Base-by-base conservation (phyloP, 2,113 vertebrate species). In the Pollachius pollachius region DNA sequence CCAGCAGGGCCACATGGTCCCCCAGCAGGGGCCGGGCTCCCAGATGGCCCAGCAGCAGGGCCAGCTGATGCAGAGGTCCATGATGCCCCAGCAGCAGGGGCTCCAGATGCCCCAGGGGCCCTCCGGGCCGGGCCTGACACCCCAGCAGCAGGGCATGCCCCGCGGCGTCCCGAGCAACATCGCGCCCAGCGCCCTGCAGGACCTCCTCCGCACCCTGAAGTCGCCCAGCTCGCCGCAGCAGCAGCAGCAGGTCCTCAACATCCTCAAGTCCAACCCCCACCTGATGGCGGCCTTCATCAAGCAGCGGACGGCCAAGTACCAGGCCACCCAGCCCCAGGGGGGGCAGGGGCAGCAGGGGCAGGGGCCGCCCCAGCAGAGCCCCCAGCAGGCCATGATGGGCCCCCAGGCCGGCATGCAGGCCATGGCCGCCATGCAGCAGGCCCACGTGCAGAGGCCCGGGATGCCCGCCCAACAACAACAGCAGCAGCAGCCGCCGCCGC, bases 231-330 rank as follows among this genome's bases (percentile, higher is more conserved):
- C 97, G 6, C 96, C 95, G 0, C 96, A 98, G 87, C 97, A 99
- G 84, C 96, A 99, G 0, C 97, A 98, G 85, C 97, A 99, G 89
- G 97, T 99, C 83, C 94, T 99, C 67, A 97, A 95, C 68, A 99
- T 99, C 74, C 93, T 99, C 19, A 99, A 99, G 80, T 98, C 97
- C 13, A 99, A 99, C 89, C 97, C 97, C 1, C 97, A 98, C 83
- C 95, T 99, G 73, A 99, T 99, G 97, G 97, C 97, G 18, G 97
- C 97, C 82, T 99, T 99, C 88, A 99, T 99, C 87, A 99, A 99
- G 90, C 97, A 99, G 89, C 92, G 97, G 91, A 97, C 97, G 0
- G 95, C 96, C 69, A 97, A 98, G 85, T 99, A 98, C n/a, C 96
- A 96, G 85, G 95, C 96, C n/a, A 98, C 86, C 77, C 97, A 98